Evolutionary conservation across 2,888 invertebrate genomes (phyloP), one percentile per base, ranked within the genome.

Genomic region (Diadromus collaris): DNA sequence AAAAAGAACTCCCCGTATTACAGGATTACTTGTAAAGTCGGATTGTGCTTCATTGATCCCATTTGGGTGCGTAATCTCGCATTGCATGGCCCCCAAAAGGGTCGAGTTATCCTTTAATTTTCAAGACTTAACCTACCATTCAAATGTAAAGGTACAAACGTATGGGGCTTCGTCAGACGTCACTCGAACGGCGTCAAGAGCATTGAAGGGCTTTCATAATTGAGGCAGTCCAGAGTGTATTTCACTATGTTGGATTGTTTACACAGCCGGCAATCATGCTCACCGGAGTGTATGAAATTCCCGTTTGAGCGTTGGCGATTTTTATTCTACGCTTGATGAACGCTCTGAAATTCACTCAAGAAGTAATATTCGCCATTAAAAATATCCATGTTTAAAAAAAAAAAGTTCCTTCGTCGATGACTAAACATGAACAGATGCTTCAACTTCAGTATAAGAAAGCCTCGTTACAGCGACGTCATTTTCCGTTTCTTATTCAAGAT

Each of bases 51-150:
- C 13, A 7, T 13, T 29, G 60, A 67, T 74, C 60, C 38, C 67
- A 21, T 51, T 38, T 3, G 34, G 6, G 44, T 32, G 27, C 41
- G 44, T 6, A 16, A 56, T 29, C 68, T 56, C 38, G 10, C n/a
- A 41, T 60, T 13, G 60, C 61, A 51, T 48, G 38, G 38, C 24
- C n/a, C 61, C 41, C 21, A 24, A 51, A 5, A 44, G 56, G 56
- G 41, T 58, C 56, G 68, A 68, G 41, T 44, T 19, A 41, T 41
- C 41, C 68, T 68, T 21, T 56, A 27, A 58, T 48, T 46, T 60
- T n/a, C 48, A 60, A 61, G 60, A 61, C 48, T 60, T 51, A 10
- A 29, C 24, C 34, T 24, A 32, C 60, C 16, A 60, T 54, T 24
- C 54, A 54, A 10, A 27, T 13, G 29, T 29, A 5, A 27, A 6